phyloP scores from a whole-genome alignment of 2,113 vertebrate species.

The Tragelaphus imberbis region DNA sequence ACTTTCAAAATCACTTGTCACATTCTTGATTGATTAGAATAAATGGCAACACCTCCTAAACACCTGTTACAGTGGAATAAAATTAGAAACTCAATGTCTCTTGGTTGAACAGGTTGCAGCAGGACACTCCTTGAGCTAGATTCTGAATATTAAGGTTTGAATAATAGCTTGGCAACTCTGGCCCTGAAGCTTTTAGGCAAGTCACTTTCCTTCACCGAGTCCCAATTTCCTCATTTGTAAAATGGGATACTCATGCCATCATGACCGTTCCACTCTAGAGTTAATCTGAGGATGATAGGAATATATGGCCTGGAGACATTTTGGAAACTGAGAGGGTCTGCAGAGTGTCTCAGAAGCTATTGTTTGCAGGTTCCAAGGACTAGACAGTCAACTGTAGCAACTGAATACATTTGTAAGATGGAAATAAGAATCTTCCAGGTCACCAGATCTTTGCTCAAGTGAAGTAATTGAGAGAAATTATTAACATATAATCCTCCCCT shows the following conservation, averaged over 20 bases:
- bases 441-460: not conserved
- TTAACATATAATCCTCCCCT: not conserved
- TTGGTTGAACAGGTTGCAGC: not conserved
- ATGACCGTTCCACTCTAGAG: not conserved
- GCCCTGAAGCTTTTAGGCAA: not conserved
- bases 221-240: not conserved
- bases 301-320: not conserved
- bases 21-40: not conserved
- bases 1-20: not conserved
- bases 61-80: not conserved
- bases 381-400: not conserved
- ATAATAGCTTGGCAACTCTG: not conserved
- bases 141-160: not conserved
- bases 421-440: not conserved
- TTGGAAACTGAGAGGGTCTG: not conserved
- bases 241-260: not conserved
- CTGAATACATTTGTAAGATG: not conserved
- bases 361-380: not conserved
- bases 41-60: not conserved
- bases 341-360: not conserved
- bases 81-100: not conserved
- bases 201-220: not conserved
- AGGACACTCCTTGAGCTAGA: not conserved
- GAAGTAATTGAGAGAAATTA: not conserved
- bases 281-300: not conserved